Base-by-base conservation (phyloP, 2,888 invertebrate species). In the Ypsolopha sequella region DNA sequence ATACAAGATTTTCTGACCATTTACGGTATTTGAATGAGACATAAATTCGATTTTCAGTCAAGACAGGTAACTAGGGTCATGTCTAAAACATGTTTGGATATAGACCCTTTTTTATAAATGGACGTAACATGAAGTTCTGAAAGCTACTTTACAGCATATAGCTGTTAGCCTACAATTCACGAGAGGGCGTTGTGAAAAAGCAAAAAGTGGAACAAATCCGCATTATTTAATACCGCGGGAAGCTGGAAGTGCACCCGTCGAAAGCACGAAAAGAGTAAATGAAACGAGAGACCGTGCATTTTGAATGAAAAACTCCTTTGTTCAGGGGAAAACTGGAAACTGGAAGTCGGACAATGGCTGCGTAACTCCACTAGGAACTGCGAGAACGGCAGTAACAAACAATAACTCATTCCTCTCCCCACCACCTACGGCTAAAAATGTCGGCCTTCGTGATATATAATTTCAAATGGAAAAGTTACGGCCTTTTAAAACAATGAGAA, bases 391-490 rank as follows among this genome's bases (percentile, higher is more conserved):
- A 38, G 51, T 74, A 81, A 85, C 84, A 86, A 50, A 84, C 81
- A 84, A 86, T 85, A 85, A 84, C 82, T 86, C 86, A 86, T 84
- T 78, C 80, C 79, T 79, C 70, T 82, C 85, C 76, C 86, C 84
- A 80, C 84, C 84, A 82, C 84, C 84, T 81, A 85, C 82, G 75
- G 84, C 81, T 85, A 85, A 86, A 85, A 86, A 81, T 85, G 85
- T 85, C 85, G 80, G 85, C 80, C 70, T 65, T 24, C 67, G 62
- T 82, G 80, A 85, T 85, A 80, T 85, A 86, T 84, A 80, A 79
- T 77, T 80, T 77, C 72, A 79, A 79, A 85, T 76, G 79, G 79
- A 71, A 80, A 80, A 85, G 81, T 82, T 80, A 82, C 76, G 70
- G 74, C 74, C 68, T 81, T 81, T 82, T 81, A 82, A 84, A 85